These are phyloP conservation scores for Cotesia glomerata DNA, from an alignment of 1,140 invertebrate genomes.

Conservation along the genomic window DNA sequence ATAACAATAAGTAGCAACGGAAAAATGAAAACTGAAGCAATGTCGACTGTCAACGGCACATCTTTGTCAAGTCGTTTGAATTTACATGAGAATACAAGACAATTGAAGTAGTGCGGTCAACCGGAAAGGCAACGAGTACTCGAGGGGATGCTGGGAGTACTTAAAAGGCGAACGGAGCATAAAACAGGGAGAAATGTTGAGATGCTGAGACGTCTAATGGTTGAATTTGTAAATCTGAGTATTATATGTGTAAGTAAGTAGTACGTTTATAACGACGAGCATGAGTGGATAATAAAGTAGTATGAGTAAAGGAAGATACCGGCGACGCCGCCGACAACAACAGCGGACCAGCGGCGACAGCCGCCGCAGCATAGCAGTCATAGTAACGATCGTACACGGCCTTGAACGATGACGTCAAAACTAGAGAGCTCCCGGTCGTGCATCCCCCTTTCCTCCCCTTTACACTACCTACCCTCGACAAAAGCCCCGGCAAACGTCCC, in stretches of 20 bases:
- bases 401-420: conserved; percentile 55
- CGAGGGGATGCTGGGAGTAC: not conserved
- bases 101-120: not conserved
- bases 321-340: conserved; percentile 31
- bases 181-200: not conserved
- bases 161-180: not conserved
- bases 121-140: not conserved
- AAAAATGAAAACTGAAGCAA: too few species aligned
- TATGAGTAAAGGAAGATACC: not conserved
- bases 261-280: too few species aligned
- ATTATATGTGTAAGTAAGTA: too few species aligned
- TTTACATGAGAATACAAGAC: not conserved
- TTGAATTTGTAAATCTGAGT: not conserved
- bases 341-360: conserved; percentile 33
- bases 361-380: conserved; percentile 44
- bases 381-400: conserved; percentile 54
- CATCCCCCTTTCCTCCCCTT: conserved; percentile 23
- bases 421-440: conserved; percentile 47
- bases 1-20: too few species aligned
- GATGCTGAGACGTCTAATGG: not conserved
- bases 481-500: conserved; percentile 20
- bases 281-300: too few species aligned
- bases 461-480: conserved; percentile 13
- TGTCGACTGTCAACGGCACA: not conserved
- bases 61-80: not conserved